Percentiles rank a stretch among this genome's conserved stretches.
phyloP scores from a whole-genome alignment of 2,113 vertebrate species.

The Notiomystis cincta region DNA sequence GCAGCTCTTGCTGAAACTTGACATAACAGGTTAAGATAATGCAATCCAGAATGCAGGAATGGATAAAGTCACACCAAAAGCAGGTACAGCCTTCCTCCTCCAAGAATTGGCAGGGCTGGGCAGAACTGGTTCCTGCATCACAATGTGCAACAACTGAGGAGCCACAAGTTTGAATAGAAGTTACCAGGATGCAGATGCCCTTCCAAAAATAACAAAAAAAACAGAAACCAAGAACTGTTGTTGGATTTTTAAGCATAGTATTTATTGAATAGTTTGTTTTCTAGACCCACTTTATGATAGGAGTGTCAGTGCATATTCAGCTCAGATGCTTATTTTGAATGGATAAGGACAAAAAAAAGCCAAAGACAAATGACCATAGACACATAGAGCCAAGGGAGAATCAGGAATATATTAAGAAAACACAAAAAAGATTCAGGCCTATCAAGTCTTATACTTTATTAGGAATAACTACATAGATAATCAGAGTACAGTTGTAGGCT shows the following conservation, averaged over 20 bases:
- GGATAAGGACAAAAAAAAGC: neutral
- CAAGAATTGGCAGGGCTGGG: neutral
- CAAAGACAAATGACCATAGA: neutral
- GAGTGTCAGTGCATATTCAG: neutral
- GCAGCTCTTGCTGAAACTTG: neutral
- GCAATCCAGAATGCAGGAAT: neutral
- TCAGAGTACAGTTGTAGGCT: neutral
- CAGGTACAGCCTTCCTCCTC: neutral
- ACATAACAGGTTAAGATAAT: neutral
- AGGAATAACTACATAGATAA: neutral
- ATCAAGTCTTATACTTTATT: neutral
- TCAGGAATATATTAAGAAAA: neutral
- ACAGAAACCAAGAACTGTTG: neutral
- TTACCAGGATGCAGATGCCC: neutral
- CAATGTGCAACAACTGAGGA: accelerated
- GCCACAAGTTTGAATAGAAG: neutral
- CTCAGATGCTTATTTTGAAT: neutral
- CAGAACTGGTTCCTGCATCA: neutral
- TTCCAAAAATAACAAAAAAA: neutral
- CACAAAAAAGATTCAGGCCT: neutral
- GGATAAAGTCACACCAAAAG: neutral
- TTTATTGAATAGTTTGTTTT: constrained; percentile 1
- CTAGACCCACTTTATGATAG: neutral
- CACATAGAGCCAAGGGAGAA: neutral
- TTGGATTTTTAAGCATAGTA: neutral